Base-by-base conservation (phyloP, 2,797 vertebrate species). In the Acrocephalus scirpaceus region DNA sequence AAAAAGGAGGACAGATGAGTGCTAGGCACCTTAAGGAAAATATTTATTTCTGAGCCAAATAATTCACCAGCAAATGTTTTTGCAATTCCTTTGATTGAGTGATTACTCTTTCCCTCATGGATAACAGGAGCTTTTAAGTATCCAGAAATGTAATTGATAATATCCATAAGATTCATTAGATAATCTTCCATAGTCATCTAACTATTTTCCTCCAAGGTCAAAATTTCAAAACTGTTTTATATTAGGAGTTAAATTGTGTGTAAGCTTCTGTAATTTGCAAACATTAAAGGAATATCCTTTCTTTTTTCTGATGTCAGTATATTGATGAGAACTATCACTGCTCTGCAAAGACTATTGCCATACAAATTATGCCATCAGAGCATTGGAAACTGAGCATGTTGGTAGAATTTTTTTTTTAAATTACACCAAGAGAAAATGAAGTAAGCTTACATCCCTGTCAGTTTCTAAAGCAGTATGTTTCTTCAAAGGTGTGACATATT, bases 261-360 rank as follows among this genome's bases (percentile, higher is more conserved):
- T 66, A 81, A 91, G 11, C 9, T 86, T 91, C 73, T 95, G n/a
- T 40, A 54, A 57, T 91, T 88, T 92, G 36, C 69, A 58, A 95
- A 86, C 32, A 51, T 51, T 92, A 25, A 70, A 74, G 48, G 30
- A 89, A 53, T 56, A 62, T 62, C 34, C 19, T 88, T 93, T 77
- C 32, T 10, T 66, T 93, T 90, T 54, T 84, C 42, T 77, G 34
- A 60, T 94, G 48, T 51, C 73, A 93, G 32, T 45, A 53, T 62
- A 86, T 36, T 91, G 69, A 93, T 92, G 65, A 82, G 86, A 96
- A 86, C 23, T 36, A 85, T 65, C 61, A 81, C 44, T 50, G 21
- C 61, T 95, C 45, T 86, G 44, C 36, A 96, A 93, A 91, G 62
- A 27, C 27, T 60, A 61, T 80, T 65, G 64, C 78, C 56, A 62